Percentiles rank a stretch among this genome's conserved stretches.
phyloP scores from a whole-genome alignment of 2,888 invertebrate species.

The Byasa hedistus region DNA sequence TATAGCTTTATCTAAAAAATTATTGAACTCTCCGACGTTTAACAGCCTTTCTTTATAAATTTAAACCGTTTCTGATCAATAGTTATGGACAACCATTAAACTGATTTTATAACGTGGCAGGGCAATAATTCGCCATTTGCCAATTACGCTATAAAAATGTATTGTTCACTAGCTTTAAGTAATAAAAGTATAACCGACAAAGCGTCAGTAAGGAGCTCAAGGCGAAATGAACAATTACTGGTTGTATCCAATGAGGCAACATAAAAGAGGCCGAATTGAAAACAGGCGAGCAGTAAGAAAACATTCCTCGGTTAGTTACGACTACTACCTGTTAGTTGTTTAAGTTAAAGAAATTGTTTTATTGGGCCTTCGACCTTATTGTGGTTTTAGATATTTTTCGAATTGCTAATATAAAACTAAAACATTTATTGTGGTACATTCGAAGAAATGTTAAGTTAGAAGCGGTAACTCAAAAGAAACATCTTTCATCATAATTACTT shows the following conservation, averaged over 20 bases:
- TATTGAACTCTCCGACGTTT: not conserved
- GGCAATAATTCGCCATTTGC: slow-evolving; percentile 20
- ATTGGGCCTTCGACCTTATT: slow-evolving; percentile 27
- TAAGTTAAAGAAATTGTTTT: slow-evolving; percentile 20
- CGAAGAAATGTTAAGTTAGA: not conserved
- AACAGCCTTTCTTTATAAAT: not conserved
- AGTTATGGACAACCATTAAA: slow-evolving; percentile 9
- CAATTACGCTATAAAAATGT: slow-evolving; percentile 13
- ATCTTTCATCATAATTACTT: not conserved
- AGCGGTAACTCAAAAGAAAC: not conserved
- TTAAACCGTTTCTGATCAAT: no score
- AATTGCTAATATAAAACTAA: not conserved
- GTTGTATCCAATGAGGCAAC: slow-evolving; percentile 19
- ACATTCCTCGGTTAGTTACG: slow-evolving; percentile 32
- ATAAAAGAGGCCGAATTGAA: slow-evolving; percentile 37
- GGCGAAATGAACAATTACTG: slow-evolving; percentile 7
- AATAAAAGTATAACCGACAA: slow-evolving; percentile 28
- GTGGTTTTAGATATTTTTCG: slow-evolving; percentile 22
- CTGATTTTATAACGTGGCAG: slow-evolving; percentile 15
- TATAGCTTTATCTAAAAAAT: no score
- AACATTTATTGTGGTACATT: not conserved
- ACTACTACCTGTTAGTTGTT: slow-evolving; percentile 36
- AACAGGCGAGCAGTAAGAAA: slow-evolving; percentile 38
- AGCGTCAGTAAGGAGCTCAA: slow-evolving; percentile 1
- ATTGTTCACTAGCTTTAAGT: slow-evolving; percentile 15